Percentiles rank a stretch among this genome's conserved stretches.
phyloP scores from a whole-genome alignment of 2,888 invertebrate species.

The Hypselothyrea guttata region DNA sequence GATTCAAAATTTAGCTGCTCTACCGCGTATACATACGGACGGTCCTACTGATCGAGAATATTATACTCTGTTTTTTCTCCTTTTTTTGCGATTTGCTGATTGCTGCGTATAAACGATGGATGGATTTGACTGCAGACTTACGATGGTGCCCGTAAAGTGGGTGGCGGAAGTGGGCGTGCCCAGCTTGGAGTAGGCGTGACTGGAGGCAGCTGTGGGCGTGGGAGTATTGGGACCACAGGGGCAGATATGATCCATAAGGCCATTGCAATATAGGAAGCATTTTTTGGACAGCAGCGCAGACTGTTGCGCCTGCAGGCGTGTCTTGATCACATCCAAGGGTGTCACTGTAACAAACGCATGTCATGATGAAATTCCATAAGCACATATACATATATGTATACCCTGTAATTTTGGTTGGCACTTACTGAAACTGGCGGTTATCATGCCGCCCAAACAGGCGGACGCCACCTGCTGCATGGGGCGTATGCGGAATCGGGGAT shows the following conservation, averaged over 20 bases:
- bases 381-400: too few species aligned
- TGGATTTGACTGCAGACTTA: too few species aligned
- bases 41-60: too few species aligned
- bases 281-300: constrained; percentile 91
- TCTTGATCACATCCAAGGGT: constrained; percentile 99
- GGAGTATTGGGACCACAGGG: constrained; percentile 86
- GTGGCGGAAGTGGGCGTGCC: constrained; percentile 33
- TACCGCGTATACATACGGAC: too few species aligned
- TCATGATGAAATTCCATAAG: constrained; percentile 43
- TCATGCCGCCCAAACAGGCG: constrained; percentile 89
- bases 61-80: too few species aligned
- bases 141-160: constrained; percentile 91
- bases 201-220: constrained; percentile 37
- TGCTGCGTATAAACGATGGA: too few species aligned
- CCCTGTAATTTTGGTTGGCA: too few species aligned
- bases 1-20: too few species aligned
- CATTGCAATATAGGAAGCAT: constrained; percentile 98
- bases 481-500: constrained; percentile 87
- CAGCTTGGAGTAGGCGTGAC: constrained; percentile 46
- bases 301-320: constrained; percentile 96
- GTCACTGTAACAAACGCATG: constrained; percentile 87
- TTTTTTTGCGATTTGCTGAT: too few species aligned
- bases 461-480: constrained; percentile 82
- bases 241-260: constrained; percentile 98
- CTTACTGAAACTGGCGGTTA: constrained; percentile 94